phyloP scores from a whole-genome alignment of 2,797 vertebrate species.

The Macropodus opercularis region DNA sequence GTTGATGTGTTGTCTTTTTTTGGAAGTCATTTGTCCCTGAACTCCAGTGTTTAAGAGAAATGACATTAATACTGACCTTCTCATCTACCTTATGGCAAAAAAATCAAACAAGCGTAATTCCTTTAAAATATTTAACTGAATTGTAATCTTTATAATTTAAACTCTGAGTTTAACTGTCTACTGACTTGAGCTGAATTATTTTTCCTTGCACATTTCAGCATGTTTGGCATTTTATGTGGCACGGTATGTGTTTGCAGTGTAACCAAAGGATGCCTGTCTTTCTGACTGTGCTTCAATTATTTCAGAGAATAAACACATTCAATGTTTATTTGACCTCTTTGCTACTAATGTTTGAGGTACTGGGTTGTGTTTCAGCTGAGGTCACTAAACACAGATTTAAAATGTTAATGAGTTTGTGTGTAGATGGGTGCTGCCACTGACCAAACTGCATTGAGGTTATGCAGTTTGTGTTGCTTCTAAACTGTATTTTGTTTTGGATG shows the following conservation, averaged over 20 bases:
- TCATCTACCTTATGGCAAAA: slow-evolving; percentile 11
- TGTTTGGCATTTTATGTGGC: slow-evolving; percentile 35
- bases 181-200: neutral
- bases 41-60: neutral
- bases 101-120: slow-evolving; percentile 9
- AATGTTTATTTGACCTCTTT: neutral
- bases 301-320: slow-evolving; percentile 53
- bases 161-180: neutral
- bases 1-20: neutral
- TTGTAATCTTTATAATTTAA: slow-evolving; percentile 11
- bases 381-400: no score
- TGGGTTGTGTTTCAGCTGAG: no score
- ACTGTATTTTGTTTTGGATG: no score
- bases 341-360: no score
- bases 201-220: slow-evolving; percentile 46
- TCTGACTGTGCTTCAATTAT: slow-evolving; percentile 40
- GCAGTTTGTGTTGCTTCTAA: no score
- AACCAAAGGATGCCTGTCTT: slow-evolving; percentile 58
- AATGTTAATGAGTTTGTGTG: no score
- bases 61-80: slow-evolving; percentile 3
- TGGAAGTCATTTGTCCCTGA: neutral
- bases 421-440: no score
- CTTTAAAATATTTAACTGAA: slow-evolving; percentile 1
- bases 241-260: slow-evolving; percentile 56
- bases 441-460: no score